A percentile compares a stretch with the other conserved stretches of the same genome.
phyloP scores from a whole-genome alignment of 2,888 invertebrate species.

The Kuschelorhynchus macadamiae region DNA sequence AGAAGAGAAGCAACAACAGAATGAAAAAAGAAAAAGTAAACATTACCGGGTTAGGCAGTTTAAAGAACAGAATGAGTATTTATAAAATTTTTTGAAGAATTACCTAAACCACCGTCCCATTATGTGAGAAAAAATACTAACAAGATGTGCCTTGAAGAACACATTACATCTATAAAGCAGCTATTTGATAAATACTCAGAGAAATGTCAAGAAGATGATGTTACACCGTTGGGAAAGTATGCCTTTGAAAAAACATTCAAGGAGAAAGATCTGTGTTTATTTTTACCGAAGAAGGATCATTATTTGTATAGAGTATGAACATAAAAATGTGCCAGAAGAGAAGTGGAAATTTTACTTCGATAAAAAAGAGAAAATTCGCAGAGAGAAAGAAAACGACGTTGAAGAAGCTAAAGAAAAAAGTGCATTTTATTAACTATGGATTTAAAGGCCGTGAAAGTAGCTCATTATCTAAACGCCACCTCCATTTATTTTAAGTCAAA shows the following conservation, averaged over 20 bases:
- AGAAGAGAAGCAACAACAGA: slow-evolving; percentile 20
- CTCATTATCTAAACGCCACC: slow-evolving; percentile 9
- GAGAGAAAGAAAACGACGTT: slow-evolving; percentile 8
- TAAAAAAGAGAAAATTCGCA: slow-evolving; percentile 9
- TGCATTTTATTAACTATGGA: slow-evolving; percentile 11
- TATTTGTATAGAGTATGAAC: slow-evolving; percentile 16
- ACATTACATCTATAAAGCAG: slow-evolving; percentile 22
- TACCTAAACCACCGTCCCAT: slow-evolving; percentile 4
- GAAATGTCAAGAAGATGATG: slow-evolving; percentile 22
- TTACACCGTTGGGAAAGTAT: slow-evolving; percentile 19
- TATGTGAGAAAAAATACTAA: slow-evolving; percentile 33
- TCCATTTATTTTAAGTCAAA: slow-evolving; percentile 16
- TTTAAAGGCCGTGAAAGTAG: slow-evolving; percentile 20
- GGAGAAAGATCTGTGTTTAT: slow-evolving; percentile 25
- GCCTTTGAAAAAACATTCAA: slow-evolving; percentile 29
- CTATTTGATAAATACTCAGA: slow-evolving; percentile 21
- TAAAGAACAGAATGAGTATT: slow-evolving; percentile 22
- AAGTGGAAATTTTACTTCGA: slow-evolving; percentile 8
- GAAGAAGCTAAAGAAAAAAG: slow-evolving; percentile 9
- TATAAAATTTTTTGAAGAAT: slow-evolving; percentile 24
- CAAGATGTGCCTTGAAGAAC: slow-evolving; percentile 33
- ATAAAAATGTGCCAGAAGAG: slow-evolving; percentile 7
- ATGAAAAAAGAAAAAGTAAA: slow-evolving; percentile 21
- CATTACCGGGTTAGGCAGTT: slow-evolving; percentile 23
- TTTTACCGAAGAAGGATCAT: slow-evolving; percentile 11